phyloP scores from a whole-genome alignment of 2,113 vertebrate species.

The Halcyon senegalensis region DNA sequence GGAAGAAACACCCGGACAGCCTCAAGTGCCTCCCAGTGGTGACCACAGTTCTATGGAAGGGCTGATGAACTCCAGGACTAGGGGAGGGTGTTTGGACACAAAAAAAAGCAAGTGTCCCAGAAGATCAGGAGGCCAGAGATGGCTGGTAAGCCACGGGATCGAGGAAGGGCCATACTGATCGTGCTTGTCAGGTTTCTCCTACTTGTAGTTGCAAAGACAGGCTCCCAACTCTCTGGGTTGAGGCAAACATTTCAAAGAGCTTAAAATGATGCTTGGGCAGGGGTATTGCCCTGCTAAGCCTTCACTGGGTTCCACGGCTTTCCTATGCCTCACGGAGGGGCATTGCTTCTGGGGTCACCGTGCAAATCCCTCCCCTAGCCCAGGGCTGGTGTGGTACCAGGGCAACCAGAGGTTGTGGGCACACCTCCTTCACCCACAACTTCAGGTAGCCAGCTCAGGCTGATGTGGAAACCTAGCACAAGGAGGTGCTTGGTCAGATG shows the following conservation, averaged over 20 bases:
- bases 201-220: not conserved
- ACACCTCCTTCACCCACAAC: accelerated
- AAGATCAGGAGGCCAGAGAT: not conserved
- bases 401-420: not conserved
- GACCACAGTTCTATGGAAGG: not conserved
- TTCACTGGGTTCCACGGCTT: not conserved
- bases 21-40: not conserved
- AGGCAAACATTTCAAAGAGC: not conserved
- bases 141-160: not conserved
- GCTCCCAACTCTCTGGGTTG: not conserved
- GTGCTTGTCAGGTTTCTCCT: not conserved
- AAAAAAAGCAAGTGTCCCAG: not conserved
- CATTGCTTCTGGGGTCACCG: not conserved
- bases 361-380: not conserved
- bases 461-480: not conserved
- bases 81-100: not conserved
- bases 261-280: not conserved
- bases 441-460: not conserved
- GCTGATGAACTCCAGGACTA: not conserved
- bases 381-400: not conserved
- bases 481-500: not conserved
- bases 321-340: not conserved
- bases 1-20: not conserved
- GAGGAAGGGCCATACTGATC: not conserved
- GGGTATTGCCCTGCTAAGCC: not conserved